phyloP scores from a whole-genome alignment of 2,797 vertebrate genomes.

The Lacerta bilineata region DNA sequence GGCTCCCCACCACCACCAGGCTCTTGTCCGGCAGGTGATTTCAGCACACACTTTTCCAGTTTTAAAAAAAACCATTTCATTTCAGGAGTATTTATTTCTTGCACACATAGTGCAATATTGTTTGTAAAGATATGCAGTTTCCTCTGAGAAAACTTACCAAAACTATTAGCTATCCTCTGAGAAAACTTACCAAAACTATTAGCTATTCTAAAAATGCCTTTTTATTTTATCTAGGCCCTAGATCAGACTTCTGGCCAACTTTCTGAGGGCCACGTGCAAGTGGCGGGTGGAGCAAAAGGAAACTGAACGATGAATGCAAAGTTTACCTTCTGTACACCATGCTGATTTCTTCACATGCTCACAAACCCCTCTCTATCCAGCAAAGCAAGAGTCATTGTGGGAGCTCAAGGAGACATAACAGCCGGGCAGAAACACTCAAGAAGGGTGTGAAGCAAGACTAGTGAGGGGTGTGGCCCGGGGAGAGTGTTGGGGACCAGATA shows the following conservation, averaged over 20 bases:
- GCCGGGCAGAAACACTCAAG: too few relatives aligned
- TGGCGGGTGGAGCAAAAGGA: too few relatives aligned
- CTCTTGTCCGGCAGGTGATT: background rate
- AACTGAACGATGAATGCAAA: too few relatives aligned
- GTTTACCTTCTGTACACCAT: too few relatives aligned
- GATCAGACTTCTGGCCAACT: background rate
- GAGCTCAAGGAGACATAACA: too few relatives aligned
- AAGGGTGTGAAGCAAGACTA: too few relatives aligned
- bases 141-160: background rate
- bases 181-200: constrained; percentile 2
- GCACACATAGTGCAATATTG: background rate
- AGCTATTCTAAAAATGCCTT: background rate
- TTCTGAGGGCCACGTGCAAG: too few relatives aligned
- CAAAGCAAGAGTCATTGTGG: too few relatives aligned
- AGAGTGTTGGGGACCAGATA: too few relatives aligned
- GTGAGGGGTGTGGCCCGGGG: too few relatives aligned
- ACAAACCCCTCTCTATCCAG: too few relatives aligned
- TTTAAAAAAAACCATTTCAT: background rate
- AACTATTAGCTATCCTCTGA: background rate
- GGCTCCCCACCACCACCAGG: constrained; percentile 45
- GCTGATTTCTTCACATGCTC: too few relatives aligned
- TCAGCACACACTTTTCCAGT: background rate
- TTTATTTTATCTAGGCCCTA: background rate
- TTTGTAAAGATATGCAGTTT: background rate
- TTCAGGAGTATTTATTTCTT: background rate